These are phyloP conservation scores for Drosophila serrata DNA, from an alignment of 1,140 invertebrate species.

Conservation along the genomic window DNA sequence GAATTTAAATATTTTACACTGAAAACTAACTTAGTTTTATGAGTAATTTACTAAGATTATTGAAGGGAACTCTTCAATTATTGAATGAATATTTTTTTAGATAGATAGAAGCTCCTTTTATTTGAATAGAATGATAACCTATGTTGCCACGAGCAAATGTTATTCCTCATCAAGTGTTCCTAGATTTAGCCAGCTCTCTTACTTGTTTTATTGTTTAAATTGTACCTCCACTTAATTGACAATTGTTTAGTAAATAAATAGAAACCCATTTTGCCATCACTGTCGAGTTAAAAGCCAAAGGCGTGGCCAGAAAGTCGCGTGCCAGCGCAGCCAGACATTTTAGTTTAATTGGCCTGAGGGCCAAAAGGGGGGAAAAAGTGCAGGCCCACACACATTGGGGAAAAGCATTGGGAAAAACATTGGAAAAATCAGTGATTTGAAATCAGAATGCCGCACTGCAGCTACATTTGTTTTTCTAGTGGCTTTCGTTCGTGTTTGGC, in stretches of 20 bases:
- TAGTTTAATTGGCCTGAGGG: conserved; percentile 68
- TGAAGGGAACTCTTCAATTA: too few relatives aligned
- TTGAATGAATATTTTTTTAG: background rate
- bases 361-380: conserved; percentile 3
- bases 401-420: conserved; percentile 11
- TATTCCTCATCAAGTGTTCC: background rate
- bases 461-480: conserved; percentile 32
- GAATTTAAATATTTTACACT: too few relatives aligned
- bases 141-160: background rate
- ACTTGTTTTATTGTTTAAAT: background rate
- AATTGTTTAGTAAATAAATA: background rate
- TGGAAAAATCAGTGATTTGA: conserved; percentile 47
- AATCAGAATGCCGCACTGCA: conserved; percentile 63
- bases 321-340: conserved; percentile 57
- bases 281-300: conserved; percentile 3
- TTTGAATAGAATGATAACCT: too few relatives aligned
- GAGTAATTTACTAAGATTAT: too few relatives aligned
- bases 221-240: background rate
- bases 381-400: conserved; percentile 13
- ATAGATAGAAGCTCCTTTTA: too few relatives aligned
- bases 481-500: conserved; percentile 16
- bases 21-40: background rate
- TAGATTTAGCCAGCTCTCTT: background rate
- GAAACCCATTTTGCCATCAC: background rate
- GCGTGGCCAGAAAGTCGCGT: conserved; percentile 60